Evolutionary conservation across 2,797 vertebrate genomes (phyloP).

Genomic region (Rhabdophis nuchalis): DNA sequence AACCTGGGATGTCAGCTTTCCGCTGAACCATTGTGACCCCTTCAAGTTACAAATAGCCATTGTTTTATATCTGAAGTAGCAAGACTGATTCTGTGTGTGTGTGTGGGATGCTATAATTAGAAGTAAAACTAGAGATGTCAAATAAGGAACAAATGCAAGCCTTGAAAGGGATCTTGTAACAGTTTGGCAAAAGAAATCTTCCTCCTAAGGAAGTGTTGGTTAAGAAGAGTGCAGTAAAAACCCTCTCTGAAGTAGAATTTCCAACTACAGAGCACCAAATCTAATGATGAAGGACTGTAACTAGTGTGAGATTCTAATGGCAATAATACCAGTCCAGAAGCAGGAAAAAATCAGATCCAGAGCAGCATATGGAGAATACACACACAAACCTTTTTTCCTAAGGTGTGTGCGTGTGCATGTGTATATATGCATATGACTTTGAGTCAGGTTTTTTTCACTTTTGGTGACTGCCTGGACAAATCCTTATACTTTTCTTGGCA

Average conservation of each 20-base stretch:
- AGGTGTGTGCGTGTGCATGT: background rate
- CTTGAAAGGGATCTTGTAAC: conserved; percentile 53
- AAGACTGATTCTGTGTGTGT: conserved; percentile 45
- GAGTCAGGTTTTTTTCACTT: background rate
- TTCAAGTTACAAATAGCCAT: conserved; percentile 54
- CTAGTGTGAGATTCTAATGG: background rate
- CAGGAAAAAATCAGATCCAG: background rate
- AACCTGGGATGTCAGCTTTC: background rate
- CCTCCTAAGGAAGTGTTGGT: conserved; percentile 42
- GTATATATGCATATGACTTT: background rate
- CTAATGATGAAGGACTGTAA: too few species aligned
- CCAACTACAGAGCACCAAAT: background rate
- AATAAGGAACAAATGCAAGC: conserved; percentile 52
- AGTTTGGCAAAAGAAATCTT: conserved; percentile 48
- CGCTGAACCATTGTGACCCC: background rate
- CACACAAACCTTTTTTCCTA: background rate
- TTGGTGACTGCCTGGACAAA: background rate
- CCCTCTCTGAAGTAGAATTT: background rate
- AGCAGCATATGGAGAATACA: background rate
- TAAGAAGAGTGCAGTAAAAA: conserved; percentile 25
- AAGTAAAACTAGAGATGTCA: conserved; percentile 56
- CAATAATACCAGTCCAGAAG: background rate
- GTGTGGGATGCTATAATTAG: conserved; percentile 53
- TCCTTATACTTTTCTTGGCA: background rate
- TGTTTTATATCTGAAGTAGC: conserved; percentile 64